Conservation (phyloP, 1,140 invertebrate species). For the Trichonephila clavipes region DNA sequence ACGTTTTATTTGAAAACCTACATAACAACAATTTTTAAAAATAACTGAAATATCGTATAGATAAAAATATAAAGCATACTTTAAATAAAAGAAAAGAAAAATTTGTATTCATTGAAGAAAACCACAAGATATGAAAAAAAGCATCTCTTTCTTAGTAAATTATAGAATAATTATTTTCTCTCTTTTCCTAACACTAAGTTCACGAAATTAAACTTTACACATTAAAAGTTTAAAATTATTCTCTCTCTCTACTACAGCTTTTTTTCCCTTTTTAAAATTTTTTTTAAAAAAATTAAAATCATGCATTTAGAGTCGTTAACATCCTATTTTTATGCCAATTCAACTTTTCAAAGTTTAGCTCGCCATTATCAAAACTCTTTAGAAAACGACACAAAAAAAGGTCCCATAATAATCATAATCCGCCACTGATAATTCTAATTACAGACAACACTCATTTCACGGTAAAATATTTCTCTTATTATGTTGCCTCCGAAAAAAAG, state of each 20-base stretch:
- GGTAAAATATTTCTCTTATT: conserved; percentile 61
- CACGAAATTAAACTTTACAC: neutral
- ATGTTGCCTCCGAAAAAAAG: conserved; percentile 19
- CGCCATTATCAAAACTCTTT: conserved; percentile 23
- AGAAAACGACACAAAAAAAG: neutral
- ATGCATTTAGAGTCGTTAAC: neutral
- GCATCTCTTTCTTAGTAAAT: no score
- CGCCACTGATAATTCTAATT: conserved; percentile 57
- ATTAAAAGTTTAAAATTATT: neutral
- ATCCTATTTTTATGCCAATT: neutral
- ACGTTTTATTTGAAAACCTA: no score
- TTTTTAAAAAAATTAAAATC: neutral
- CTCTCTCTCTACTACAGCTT: no score
- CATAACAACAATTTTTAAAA: no score
- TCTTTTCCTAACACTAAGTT: neutral
- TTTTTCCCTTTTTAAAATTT: neutral
- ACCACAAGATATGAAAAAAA: no score
- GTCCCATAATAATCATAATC: conserved; percentile 20
- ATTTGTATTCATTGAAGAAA: no score
- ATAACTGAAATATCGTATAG: no score
- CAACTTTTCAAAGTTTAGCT: conserved; percentile 37
- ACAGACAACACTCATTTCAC: conserved; percentile 49
- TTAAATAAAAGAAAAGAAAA: no score
- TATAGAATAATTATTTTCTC: no score
- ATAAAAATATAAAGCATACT: no score